Conservation (phyloP, 92 coral and sea anemone species). For the Zoanthus solanderi region DNA sequence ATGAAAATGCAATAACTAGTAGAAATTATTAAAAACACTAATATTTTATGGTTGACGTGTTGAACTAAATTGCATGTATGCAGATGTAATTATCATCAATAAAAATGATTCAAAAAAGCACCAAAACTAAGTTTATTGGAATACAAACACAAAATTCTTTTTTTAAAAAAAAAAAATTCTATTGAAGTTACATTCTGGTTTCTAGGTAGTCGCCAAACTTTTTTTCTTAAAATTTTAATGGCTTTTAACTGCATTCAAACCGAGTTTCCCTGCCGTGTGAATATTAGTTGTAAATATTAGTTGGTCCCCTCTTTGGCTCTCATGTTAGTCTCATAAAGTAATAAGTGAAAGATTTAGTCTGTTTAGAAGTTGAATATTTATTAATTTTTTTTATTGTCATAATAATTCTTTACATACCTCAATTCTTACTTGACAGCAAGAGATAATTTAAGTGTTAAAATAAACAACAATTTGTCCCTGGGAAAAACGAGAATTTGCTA, state of each 20-base stretch:
- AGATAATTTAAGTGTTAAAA: not conserved
- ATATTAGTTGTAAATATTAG: not conserved
- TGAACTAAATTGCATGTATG: not conserved
- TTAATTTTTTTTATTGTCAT: not conserved
- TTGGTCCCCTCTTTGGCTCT: not conserved
- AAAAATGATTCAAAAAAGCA: not conserved
- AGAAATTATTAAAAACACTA: not conserved
- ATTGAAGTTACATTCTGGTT: not conserved
- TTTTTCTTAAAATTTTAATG: not conserved
- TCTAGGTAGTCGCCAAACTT: not conserved
- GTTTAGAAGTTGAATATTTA: constrained; percentile 30
- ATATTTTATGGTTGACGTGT: not conserved
- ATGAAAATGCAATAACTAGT: not conserved
- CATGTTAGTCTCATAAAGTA: not conserved
- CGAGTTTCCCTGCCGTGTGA: not conserved
- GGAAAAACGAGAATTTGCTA: not conserved
- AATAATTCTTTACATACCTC: not conserved
- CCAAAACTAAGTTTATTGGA: not conserved
- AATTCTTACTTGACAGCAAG: not conserved
- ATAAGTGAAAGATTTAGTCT: not conserved
- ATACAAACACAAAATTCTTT: not conserved
- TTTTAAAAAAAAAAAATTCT: not conserved
- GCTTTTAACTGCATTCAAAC: not conserved
- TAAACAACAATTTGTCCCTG: not conserved
- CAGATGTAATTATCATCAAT: not conserved